Base-by-base conservation (phyloP, 2,797 vertebrate genomes). In the Morus bassanus region DNA sequence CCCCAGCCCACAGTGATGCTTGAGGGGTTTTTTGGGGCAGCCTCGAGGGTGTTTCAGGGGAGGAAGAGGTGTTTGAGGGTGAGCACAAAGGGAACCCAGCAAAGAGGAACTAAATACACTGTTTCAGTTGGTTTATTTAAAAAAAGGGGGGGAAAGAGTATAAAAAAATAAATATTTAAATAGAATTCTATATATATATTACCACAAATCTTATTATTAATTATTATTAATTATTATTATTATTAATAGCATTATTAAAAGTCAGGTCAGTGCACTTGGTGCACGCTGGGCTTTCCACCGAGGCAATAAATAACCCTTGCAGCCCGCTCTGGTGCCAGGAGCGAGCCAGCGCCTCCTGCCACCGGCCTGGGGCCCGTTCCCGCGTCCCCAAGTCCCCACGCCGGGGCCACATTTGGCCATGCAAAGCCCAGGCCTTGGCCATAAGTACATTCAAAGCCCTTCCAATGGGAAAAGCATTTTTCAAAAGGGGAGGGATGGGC, bases 111-210 rank as follows among this genome's bases (percentile, higher is more conserved):
- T 10, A 2, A 51, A 48, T 13, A 19, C 3, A 25, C 17, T 1
- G 0, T 72, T 92, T 96, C 59, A 57, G 8, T 54, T 7, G 22
- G 7, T 92, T 97, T 97, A 97, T 96, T 97, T 80, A 4, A 24
- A 80, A 94, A 96, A 95, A n/a, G 15, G 27, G 27, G 24, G 3
- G n/a, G 9, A 37, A 39, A 79, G 5, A 68, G 86, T 92, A 78
- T 96, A 96, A 97, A 97, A 97, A 97, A 97, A 97, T 97, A 97
- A 97, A 97, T 96, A 95, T 86, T 96, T 95, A 96, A 96, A 97
- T 97, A 97, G 53, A 85, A 43, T 45, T 76, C 3, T 23, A 0
- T 63, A 0, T 63, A 95, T 96, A 96, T 95, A 96, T 96, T 95
- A 96, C 43, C 27, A 74, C 19, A 84, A 93, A 74, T 94, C 48